Percentiles rank a stretch among this genome's conserved stretches.
Evolutionary conservation across 1,140 invertebrate genomes (phyloP).

Genomic region (Drosophila orena): DNA sequence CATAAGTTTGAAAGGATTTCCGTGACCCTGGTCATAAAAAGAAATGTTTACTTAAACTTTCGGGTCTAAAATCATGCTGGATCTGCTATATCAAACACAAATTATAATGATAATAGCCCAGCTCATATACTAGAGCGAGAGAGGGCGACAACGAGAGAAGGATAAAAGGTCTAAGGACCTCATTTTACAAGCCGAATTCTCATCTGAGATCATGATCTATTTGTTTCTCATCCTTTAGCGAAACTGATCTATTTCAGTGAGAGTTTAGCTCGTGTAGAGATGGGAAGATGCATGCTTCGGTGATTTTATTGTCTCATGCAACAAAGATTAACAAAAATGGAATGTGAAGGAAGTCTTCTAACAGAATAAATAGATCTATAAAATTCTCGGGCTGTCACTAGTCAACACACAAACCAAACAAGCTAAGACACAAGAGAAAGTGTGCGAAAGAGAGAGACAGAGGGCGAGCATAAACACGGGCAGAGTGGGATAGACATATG

Average conservation of each 20-base stretch:
- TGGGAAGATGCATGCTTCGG: conserved; percentile 13
- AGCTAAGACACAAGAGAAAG: conserved; percentile 29
- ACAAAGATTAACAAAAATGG: conserved; percentile 19
- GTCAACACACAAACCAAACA: conserved; percentile 45
- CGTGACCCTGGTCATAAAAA: neutral
- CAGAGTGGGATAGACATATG: conserved; percentile 34
- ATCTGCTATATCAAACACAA: conserved; percentile 9
- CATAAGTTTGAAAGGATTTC: conserved; percentile 6
- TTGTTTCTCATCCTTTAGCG: neutral
- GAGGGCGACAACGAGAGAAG: conserved; percentile 9
- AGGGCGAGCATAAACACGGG: conserved; percentile 30
- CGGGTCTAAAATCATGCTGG: conserved; percentile 18
- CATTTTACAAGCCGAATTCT: neutral
- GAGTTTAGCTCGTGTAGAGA: neutral
- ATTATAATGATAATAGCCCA: conserved; percentile 5
- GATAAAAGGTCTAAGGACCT: conserved; percentile 2
- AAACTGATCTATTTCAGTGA: neutral
- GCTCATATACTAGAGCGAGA: conserved; percentile 10
- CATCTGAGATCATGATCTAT: neutral
- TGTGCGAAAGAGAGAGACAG: conserved; percentile 22
- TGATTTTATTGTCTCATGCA: conserved; percentile 25
- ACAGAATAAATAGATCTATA: neutral
- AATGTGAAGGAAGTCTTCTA: neutral
- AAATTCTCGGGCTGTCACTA: conserved; percentile 5
- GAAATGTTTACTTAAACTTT: neutral